Evolutionary conservation across 2,888 invertebrate genomes (phyloP).

Genomic region (Auanema freiburgensis): DNA sequence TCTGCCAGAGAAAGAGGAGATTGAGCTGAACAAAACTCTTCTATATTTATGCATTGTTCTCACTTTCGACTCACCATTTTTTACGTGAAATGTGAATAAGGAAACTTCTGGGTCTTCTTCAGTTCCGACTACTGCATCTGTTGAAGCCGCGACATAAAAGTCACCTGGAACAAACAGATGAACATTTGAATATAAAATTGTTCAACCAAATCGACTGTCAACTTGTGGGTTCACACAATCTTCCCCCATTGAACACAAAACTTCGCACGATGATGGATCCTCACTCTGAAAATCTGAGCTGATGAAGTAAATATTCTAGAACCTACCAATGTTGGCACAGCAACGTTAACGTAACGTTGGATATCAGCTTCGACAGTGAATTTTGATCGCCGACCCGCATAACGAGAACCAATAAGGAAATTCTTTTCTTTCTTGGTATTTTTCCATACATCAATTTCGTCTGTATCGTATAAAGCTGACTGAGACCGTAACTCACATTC

Average conservation of each 20-base stretch:
- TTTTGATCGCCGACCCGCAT: neutral
- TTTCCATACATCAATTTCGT: neutral
- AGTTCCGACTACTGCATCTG: conserved; percentile 2
- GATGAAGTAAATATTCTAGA: too few species aligned
- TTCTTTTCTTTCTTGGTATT: neutral
- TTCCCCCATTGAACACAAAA: conserved; percentile 37
- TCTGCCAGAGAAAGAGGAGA: neutral
- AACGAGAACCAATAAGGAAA: neutral
- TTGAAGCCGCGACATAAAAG: conserved; percentile 7
- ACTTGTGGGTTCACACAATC: conserved; percentile 20
- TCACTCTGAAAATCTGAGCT: conserved; percentile 25
- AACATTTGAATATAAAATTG: neutral
- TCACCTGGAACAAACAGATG: conserved; percentile 1
- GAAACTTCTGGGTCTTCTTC: conserved; percentile 13
- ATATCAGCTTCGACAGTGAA: too few species aligned
- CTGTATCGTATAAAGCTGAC: neutral
- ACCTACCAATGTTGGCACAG: too few species aligned
- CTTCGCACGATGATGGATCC: conserved; percentile 24
- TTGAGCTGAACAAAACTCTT: too few species aligned
- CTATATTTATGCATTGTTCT: neutral
- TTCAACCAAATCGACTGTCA: neutral
- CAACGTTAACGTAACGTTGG: too few species aligned
- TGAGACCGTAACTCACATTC: conserved; percentile 3
- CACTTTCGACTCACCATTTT: conserved; percentile 1
- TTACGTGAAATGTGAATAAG: neutral